These are phyloP conservation scores for Thamnophis elegans DNA, from an alignment of 2,797 vertebrate species.

Conservation along the genomic window DNA sequence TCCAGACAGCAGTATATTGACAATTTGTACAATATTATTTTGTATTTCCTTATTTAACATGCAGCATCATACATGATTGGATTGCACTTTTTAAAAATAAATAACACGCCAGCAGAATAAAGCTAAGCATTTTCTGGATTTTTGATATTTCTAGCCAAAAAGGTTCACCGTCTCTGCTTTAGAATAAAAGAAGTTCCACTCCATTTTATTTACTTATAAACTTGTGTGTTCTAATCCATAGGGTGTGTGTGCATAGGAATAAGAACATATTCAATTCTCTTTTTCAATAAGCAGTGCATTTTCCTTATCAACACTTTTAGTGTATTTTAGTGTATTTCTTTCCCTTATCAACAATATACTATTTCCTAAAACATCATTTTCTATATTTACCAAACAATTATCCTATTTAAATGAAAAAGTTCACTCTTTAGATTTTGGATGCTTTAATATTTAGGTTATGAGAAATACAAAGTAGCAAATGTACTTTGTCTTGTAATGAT, in stretches of 20 bases:
- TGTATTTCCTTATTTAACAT: background rate
- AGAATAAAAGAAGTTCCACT: background rate
- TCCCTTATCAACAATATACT: background rate
- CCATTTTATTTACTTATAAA: background rate
- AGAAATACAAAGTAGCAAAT: conserved; percentile 13
- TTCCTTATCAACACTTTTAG: background rate
- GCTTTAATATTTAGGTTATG: conserved; percentile 14
- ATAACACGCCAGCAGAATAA: background rate
- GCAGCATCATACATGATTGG: background rate
- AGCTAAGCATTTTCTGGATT: background rate
- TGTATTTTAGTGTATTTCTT: background rate
- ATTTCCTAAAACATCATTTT: conserved; percentile 14
- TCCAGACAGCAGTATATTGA: background rate
- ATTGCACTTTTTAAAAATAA: background rate
- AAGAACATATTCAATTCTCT: background rate
- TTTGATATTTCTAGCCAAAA: background rate
- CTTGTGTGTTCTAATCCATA: background rate
- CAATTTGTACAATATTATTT: background rate
- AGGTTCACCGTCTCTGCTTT: background rate
- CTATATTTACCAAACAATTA: background rate
- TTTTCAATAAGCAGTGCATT: background rate
- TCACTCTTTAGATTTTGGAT: background rate
- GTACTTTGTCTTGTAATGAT: conserved; percentile 1
- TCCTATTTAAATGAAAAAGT: background rate
- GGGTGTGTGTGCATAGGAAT: background rate